These are phyloP conservation scores for Montifringilla adamsi DNA, from an alignment of 2,113 vertebrate genomes.

Conservation along the genomic window DNA sequence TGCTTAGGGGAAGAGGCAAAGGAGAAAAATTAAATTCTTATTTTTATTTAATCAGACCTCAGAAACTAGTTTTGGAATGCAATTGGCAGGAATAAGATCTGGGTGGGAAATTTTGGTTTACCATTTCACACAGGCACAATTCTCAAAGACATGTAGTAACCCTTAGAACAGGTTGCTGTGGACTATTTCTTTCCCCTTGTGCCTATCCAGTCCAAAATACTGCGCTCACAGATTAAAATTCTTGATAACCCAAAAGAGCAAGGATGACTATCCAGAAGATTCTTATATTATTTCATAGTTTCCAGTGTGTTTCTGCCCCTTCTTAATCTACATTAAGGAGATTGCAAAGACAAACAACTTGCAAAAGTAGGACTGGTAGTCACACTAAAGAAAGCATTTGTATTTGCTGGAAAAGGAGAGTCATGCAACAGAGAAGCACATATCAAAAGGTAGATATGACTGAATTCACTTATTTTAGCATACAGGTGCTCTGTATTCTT, in stretches of 20 bases:
- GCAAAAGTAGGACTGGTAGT: background rate
- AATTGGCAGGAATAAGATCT: background rate
- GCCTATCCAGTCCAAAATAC: background rate
- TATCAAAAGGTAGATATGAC: background rate
- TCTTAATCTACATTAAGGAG: background rate
- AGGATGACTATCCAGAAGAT: background rate
- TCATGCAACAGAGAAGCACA: fast-evolving
- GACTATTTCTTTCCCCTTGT: background rate
- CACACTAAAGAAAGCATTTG: background rate
- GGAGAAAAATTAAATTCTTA: background rate
- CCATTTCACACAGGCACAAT: background rate
- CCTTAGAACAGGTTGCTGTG: background rate
- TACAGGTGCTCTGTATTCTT: background rate
- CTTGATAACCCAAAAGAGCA: background rate
- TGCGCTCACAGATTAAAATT: background rate
- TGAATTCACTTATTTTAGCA: background rate
- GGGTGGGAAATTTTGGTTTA: background rate
- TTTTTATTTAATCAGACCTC: background rate
- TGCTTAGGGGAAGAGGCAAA: background rate
- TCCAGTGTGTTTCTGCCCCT: background rate
- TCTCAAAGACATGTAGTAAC: background rate
- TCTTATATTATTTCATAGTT: background rate
- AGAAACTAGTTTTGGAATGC: background rate
- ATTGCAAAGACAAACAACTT: background rate
- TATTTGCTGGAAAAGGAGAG: background rate